Evolutionary conservation across 2,113 vertebrate genomes (phyloP).

Genomic region (Dipodomys spectabilis): DNA sequence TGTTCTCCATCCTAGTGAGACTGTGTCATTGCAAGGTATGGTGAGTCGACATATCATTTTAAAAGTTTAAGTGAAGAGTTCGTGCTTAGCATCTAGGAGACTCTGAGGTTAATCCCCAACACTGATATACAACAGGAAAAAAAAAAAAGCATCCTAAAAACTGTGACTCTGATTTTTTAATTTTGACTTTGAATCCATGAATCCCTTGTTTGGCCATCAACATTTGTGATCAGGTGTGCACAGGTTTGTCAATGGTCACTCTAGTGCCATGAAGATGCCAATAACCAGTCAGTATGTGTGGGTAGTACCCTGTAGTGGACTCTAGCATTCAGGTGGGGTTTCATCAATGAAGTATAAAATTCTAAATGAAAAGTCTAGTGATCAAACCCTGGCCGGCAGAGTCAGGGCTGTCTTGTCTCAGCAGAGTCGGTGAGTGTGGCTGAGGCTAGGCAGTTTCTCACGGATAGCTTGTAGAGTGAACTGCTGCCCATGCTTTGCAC

Average conservation of each 20-base stretch:
- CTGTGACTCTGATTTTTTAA: background rate
- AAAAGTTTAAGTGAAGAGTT: background rate
- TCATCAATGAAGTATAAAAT: background rate
- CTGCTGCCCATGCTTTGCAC: background rate
- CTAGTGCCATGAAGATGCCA: background rate
- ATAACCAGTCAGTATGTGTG: background rate
- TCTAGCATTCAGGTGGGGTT: background rate
- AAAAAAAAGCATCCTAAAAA: background rate
- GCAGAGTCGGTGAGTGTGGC: background rate
- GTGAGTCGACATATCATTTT: background rate
- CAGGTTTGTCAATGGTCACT: background rate
- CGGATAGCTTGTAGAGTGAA: background rate
- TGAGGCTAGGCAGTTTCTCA: background rate
- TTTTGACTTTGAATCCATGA: background rate
- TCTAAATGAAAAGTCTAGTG: background rate
- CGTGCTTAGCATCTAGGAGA: background rate
- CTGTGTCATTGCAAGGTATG: background rate
- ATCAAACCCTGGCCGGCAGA: background rate
- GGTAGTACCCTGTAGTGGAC: background rate
- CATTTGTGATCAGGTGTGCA: background rate
- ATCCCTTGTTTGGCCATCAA: background rate
- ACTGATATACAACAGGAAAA: background rate
- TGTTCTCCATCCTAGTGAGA: background rate
- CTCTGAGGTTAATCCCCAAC: background rate
- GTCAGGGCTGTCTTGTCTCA: background rate